Percentiles rank a stretch among this genome's conserved stretches.
Conservation (phyloP, 1,140 invertebrate genomes). For the Dendroctonus valens region DNA sequence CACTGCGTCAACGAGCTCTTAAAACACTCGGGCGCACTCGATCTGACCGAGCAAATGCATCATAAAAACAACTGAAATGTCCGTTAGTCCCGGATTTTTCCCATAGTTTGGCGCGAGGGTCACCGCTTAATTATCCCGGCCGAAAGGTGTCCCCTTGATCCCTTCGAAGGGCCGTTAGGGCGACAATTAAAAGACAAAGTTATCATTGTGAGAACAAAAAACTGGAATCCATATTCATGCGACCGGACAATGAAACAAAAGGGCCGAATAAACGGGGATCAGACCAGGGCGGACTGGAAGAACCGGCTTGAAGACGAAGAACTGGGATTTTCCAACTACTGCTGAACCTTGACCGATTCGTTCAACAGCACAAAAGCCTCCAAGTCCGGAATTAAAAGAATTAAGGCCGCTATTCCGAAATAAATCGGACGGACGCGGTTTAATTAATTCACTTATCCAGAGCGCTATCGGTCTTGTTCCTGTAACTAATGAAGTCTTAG, state of each 20-base stretch:
- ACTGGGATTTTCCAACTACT: neutral
- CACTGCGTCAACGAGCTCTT: conserved; percentile 22
- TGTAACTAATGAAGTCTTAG: conserved; percentile 40
- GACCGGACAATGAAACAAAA: neutral
- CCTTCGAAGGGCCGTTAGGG: neutral
- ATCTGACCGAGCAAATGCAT: neutral
- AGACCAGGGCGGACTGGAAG: neutral
- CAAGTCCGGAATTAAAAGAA: conserved; percentile 22
- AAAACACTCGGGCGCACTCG: no score
- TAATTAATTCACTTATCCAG: conserved; percentile 36
- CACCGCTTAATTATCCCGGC: conserved; percentile 19
- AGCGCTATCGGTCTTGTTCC: conserved; percentile 37
- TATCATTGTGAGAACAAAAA: no score
- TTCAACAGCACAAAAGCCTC: no score
- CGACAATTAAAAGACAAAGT: no score
- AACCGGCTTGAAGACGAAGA: conserved; percentile 1
- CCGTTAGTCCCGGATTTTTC: conserved; percentile 6
- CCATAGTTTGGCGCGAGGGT: conserved; percentile 1
- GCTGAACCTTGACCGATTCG: no score
- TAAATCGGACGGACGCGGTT: conserved; percentile 36
- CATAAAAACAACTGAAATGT: neutral
- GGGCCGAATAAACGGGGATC: neutral
- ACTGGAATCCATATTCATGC: no score
- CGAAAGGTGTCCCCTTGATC: conserved; percentile 5
- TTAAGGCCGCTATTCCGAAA: conserved; percentile 25